Evolutionary conservation across 2,113 vertebrate species (phyloP).

Genomic region (Laticauda laticaudata): DNA sequence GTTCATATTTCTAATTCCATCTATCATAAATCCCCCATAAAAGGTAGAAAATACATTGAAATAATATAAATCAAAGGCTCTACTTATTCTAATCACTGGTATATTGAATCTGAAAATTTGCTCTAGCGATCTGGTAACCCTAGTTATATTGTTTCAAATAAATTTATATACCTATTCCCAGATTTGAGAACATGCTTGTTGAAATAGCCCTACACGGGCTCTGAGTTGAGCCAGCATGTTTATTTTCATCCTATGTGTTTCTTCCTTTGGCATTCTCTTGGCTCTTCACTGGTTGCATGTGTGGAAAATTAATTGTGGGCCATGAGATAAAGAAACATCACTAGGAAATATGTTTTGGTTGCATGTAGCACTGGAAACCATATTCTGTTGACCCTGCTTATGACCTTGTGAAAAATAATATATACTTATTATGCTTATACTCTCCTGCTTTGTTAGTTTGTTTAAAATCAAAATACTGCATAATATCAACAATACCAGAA

Average conservation of each 20-base stretch:
- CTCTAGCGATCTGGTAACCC: neutral
- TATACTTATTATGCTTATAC: neutral
- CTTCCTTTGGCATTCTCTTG: neutral
- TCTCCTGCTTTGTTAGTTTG: constrained; percentile 13
- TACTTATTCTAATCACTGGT: neutral
- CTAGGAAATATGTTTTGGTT: neutral
- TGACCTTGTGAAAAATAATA: neutral
- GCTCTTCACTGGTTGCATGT: neutral
- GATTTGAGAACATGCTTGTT: neutral
- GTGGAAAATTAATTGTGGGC: neutral
- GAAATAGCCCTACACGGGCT: neutral
- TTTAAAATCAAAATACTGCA: constrained; percentile 20
- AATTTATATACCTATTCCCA: neutral
- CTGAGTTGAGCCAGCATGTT: neutral
- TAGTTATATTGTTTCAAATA: neutral
- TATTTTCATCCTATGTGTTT: neutral
- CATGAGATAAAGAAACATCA: neutral
- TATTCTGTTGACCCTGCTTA: neutral
- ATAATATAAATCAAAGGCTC: neutral
- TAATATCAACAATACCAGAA: constrained; percentile 9
- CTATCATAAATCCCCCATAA: neutral
- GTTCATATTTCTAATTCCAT: neutral
- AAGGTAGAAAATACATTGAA: neutral
- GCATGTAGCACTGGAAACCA: neutral
- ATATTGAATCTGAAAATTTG: neutral